Conservation (phyloP, 1,140 invertebrate genomes). For the Galendromus occidentalis region DNA sequence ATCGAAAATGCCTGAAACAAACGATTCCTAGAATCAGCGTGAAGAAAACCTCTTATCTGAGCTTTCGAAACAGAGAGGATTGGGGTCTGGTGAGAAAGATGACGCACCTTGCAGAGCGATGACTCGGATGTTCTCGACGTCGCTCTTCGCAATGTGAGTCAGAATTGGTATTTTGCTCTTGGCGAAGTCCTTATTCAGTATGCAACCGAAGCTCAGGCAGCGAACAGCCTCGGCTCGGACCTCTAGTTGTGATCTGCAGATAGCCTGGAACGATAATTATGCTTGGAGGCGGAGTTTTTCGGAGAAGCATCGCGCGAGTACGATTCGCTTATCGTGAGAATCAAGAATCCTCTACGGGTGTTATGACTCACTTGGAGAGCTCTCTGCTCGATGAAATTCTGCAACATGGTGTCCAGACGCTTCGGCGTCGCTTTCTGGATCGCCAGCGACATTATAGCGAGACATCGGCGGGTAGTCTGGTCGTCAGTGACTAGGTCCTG, state of each 20-base stretch:
- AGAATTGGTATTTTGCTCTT: neutral
- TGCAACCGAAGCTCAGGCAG: neutral
- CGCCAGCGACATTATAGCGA: neutral
- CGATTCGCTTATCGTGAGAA: too few relatives aligned
- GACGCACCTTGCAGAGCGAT: neutral
- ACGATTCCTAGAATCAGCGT: too few relatives aligned
- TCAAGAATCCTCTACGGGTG: too few relatives aligned
- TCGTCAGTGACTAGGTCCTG: neutral
- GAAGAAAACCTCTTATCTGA: too few relatives aligned
- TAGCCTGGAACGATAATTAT: neutral
- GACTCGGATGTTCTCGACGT: neutral
- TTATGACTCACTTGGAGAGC: neutral
- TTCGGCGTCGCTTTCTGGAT: neutral
- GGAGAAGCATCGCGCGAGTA: too few relatives aligned
- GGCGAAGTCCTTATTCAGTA: neutral
- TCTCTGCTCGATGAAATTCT: neutral
- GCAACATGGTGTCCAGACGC: neutral
- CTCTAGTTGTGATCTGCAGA: neutral
- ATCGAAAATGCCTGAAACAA: neutral
- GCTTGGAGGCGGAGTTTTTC: too few relatives aligned
- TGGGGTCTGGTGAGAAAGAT: too few relatives aligned
- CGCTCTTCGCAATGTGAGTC: constrained; percentile 5
- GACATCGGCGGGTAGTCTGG: neutral
- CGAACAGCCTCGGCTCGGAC: neutral
- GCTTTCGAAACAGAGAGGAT: too few relatives aligned